Conservation (phyloP, 2,888 invertebrate genomes). For the Parapristionchus giblindavisi region DNA sequence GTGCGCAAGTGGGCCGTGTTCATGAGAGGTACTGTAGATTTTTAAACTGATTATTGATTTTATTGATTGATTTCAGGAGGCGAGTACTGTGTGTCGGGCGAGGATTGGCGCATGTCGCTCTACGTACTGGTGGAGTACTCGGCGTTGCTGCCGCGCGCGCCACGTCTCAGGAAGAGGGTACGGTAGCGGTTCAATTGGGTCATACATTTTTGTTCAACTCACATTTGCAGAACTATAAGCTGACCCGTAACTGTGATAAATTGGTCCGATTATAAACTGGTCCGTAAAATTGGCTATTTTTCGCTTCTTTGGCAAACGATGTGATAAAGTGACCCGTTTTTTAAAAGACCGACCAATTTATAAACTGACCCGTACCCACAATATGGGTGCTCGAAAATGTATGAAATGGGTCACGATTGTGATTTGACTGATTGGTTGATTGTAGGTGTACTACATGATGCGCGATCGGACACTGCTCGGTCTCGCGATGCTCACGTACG, state of each 20-base stretch:
- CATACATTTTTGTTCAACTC: background rate
- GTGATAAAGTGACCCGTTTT: background rate
- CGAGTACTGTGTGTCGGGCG: conserved; percentile 36
- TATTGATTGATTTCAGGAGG: background rate
- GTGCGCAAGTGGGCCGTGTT: conserved; percentile 37
- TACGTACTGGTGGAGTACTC: conserved; percentile 46
- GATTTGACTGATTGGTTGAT: no score
- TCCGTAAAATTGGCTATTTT: background rate
- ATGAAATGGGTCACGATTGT: no score
- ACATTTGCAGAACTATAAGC: background rate
- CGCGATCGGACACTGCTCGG: conserved; percentile 36
- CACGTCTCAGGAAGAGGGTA: conserved; percentile 54
- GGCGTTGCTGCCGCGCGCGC: conserved; percentile 51
- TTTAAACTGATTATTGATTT: background rate
- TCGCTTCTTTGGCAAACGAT: no score
- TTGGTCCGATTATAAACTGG: background rate
- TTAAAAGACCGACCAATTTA: background rate
- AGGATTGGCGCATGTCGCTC: conserved; percentile 36
- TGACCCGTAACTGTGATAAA: background rate
- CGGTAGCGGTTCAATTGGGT: background rate
- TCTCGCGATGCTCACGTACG: conserved; percentile 45
- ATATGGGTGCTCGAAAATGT: no score
- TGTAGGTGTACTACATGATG: conserved; percentile 37
- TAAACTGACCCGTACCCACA: no score
- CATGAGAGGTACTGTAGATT: conserved; percentile 36